These are phyloP conservation scores for Sthenelais limicola DNA, from an alignment of 2,888 invertebrate genomes.

Conservation along the genomic window DNA sequence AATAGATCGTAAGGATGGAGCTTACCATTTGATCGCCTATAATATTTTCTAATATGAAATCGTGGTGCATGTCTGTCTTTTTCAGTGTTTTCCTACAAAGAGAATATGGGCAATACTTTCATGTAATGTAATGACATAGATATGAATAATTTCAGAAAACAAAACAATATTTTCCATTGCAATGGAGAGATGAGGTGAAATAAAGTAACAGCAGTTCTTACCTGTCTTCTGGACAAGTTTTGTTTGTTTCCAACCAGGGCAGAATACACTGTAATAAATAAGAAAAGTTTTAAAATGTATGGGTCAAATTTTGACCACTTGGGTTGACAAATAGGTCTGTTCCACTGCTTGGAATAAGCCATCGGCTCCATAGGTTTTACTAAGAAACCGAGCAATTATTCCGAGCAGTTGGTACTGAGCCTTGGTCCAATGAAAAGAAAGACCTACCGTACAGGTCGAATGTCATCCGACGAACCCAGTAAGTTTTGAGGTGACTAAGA, in stretches of 20 bases:
- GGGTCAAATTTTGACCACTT: too few relatives aligned
- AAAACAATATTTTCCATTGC: neutral
- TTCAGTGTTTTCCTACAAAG: conserved; percentile 56
- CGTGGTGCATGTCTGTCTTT: conserved; percentile 59
- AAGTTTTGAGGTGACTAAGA: too few relatives aligned
- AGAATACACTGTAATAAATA: conserved; percentile 62
- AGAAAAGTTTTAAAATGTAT: too few relatives aligned
- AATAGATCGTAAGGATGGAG: neutral
- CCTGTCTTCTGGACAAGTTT: conserved; percentile 66
- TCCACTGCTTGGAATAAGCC: too few relatives aligned
- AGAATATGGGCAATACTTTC: conserved; percentile 7
- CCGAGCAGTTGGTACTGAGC: too few relatives aligned
- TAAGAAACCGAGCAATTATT: too few relatives aligned
- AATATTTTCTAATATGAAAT: conserved; percentile 66
- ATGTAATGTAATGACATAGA: neutral
- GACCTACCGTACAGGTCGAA: too few relatives aligned
- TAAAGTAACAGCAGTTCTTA: conserved; percentile 39
- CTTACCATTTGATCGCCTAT: conserved; percentile 66
- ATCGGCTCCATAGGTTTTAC: too few relatives aligned
- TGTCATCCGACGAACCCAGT: too few relatives aligned
- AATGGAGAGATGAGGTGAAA: neutral
- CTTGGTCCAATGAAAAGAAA: too few relatives aligned
- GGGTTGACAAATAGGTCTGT: too few relatives aligned
- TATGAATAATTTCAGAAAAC: neutral
- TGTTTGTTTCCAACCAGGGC: conserved; percentile 58